These are phyloP conservation scores for Dicaeum eximium DNA, from an alignment of 2,113 vertebrate genomes.

Conservation along the genomic window DNA sequence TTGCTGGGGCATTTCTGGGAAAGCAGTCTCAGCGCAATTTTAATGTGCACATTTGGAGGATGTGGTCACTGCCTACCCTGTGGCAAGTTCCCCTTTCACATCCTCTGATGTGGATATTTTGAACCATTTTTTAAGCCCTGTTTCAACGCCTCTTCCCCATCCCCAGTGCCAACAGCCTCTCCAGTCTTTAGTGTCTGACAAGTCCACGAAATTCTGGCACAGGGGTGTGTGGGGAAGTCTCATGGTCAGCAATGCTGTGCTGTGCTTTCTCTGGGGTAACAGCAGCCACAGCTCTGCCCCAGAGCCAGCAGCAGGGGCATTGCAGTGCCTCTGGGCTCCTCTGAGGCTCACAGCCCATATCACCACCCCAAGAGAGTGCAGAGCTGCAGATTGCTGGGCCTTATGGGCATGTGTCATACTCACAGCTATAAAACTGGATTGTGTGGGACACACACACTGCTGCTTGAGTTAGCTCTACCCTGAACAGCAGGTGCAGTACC, in stretches of 20 bases:
- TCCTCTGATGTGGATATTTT: neutral
- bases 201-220: neutral
- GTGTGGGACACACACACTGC: neutral
- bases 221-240: neutral
- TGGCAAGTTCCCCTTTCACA: neutral
- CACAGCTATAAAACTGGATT: neutral
- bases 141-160: neutral
- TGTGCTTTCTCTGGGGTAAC: neutral
- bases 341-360: neutral
- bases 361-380: fast-evolving
- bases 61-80: neutral
- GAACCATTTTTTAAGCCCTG: neutral
- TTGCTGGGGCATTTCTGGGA: neutral
- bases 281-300: neutral
- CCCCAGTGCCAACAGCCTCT: neutral
- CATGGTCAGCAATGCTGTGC: neutral
- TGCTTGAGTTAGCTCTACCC: neutral
- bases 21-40: neutral
- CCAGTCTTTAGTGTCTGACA: neutral
- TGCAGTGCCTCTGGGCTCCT: neutral
- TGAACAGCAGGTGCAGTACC: neutral
- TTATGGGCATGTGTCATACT: neutral
- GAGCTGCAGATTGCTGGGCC: neutral
- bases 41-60: neutral
- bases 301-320: neutral